A percentile compares a stretch with the other conserved stretches of the same genome.
These are phyloP conservation scores for Acanthopagrus latus DNA, from an alignment of 2,797 vertebrate genomes.

Conservation along the genomic window DNA sequence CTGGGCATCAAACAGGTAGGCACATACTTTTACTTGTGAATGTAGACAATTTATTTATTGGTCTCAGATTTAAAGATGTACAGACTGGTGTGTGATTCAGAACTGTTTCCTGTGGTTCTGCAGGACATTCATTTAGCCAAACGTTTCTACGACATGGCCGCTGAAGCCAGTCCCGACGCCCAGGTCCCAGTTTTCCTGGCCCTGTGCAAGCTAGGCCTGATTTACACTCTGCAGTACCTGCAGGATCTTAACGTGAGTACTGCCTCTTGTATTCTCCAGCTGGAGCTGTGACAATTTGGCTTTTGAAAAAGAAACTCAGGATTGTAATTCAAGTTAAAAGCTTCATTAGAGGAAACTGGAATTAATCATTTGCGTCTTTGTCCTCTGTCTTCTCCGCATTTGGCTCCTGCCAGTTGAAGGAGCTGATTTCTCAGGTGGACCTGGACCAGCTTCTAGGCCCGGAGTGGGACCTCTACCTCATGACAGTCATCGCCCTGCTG, in stretches of 20 bases:
- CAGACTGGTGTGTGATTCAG: slow-evolving; percentile 1
- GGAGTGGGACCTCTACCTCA: slow-evolving; percentile 99
- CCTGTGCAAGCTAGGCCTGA: slow-evolving; percentile 93
- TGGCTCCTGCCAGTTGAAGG: slow-evolving; percentile 86
- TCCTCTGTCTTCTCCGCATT: neutral
- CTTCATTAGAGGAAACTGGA: neutral
- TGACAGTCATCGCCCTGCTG: slow-evolving; percentile 97
- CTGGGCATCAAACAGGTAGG: slow-evolving; percentile 97
- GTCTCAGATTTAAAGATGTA: neutral
- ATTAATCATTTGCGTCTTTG: slow-evolving; percentile 2
- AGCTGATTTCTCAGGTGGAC: slow-evolving; percentile 91
- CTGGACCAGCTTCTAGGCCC: slow-evolving; percentile 97
- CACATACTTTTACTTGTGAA: neutral
- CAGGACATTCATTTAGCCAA: slow-evolving; percentile 98
- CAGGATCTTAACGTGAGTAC: slow-evolving; percentile 94
- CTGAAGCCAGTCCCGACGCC: slow-evolving; percentile 97
- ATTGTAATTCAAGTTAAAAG: slow-evolving; percentile 4
- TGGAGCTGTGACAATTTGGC: slow-evolving; percentile 11
- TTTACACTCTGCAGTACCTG: slow-evolving; percentile 94
- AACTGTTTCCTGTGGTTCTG: neutral
- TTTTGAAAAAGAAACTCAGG: neutral
- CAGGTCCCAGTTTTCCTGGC: slow-evolving; percentile 98
- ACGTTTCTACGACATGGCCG: slow-evolving; percentile 99
- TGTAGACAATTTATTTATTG: too few species aligned
- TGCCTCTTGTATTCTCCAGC: neutral